Conservation (phyloP, 2,888 invertebrate genomes). For the Sarcophaga caerulescens region DNA sequence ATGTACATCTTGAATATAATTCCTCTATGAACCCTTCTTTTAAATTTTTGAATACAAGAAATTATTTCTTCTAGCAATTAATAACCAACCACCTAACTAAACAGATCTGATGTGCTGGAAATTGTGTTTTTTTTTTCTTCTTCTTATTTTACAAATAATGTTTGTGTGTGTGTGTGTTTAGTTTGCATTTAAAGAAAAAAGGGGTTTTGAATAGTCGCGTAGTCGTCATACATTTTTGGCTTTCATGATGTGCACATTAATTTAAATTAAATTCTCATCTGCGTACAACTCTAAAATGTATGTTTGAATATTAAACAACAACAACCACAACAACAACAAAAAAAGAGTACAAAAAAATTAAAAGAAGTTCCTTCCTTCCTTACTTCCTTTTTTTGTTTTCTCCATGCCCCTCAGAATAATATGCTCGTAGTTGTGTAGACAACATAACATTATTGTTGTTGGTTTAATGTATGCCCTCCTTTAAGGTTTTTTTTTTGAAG, state of each 20-base stretch:
- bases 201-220: not conserved
- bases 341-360: not conserved
- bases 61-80: too few relatives aligned
- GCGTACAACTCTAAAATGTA: slow-evolving; percentile 47
- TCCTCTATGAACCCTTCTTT: too few relatives aligned
- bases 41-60: too few relatives aligned
- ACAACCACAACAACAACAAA: not conserved
- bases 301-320: not conserved
- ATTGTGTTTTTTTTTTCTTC: slow-evolving; percentile 7
- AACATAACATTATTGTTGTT: slow-evolving; percentile 47
- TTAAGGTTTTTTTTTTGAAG: slow-evolving; percentile 28
- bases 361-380: slow-evolving; percentile 40
- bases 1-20: too few relatives aligned
- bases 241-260: slow-evolving; percentile 23
- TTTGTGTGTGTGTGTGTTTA: not conserved
- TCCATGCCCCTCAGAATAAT: not conserved
- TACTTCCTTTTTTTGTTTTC: not conserved
- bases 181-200: slow-evolving; percentile 24
- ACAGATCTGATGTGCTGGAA: slow-evolving; percentile 49
- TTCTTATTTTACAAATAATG: slow-evolving; percentile 30
- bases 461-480: slow-evolving; percentile 38
- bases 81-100: not conserved
- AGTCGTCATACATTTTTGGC: not conserved
- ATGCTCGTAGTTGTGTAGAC: too few relatives aligned
- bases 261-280: slow-evolving; percentile 26